Conservation (phyloP, 2,888 invertebrate species). For the Orthosia gothica region DNA sequence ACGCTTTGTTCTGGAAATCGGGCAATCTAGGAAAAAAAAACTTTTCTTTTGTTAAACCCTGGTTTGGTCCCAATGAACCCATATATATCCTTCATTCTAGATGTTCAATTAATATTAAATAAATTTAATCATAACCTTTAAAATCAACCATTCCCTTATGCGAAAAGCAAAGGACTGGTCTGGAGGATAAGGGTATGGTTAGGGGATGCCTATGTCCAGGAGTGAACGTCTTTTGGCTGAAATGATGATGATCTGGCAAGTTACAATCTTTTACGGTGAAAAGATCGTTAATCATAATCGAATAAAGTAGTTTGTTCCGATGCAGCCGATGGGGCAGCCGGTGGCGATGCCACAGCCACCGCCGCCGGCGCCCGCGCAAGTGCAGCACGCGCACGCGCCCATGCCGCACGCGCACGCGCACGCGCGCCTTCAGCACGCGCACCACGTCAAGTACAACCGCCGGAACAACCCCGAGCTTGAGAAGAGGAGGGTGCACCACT, state of each 20-base stretch:
- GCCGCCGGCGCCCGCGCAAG: slow-evolving; percentile 67
- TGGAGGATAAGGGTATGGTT: not conserved
- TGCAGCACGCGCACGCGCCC: slow-evolving; percentile 64
- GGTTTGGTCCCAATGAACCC: not conserved
- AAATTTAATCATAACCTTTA: too few relatives aligned
- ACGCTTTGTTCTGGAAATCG: not conserved
- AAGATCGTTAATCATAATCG: slow-evolving; percentile 37
- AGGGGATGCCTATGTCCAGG: not conserved
- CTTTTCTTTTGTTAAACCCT: not conserved
- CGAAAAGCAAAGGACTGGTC: not conserved
- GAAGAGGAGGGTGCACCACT: slow-evolving; percentile 98
- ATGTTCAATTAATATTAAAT: too few relatives aligned
- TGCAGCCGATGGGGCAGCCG: slow-evolving; percentile 77
- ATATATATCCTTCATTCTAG: not conserved
- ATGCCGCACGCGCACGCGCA: slow-evolving; percentile 82
- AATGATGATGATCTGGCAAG: not conserved
- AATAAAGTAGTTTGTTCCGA: slow-evolving; percentile 61
- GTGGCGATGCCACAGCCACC: slow-evolving; percentile 76
- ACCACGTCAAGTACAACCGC: slow-evolving; percentile 95
- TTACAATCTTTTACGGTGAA: not conserved
- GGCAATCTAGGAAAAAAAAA: not conserved
- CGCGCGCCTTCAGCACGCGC: slow-evolving; percentile 82
- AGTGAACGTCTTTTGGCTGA: not conserved
- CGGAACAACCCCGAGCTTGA: slow-evolving; percentile 99
- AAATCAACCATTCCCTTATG: not conserved